phyloP scores from a whole-genome alignment of 2,113 vertebrate genomes.

The Numida meleagris region DNA sequence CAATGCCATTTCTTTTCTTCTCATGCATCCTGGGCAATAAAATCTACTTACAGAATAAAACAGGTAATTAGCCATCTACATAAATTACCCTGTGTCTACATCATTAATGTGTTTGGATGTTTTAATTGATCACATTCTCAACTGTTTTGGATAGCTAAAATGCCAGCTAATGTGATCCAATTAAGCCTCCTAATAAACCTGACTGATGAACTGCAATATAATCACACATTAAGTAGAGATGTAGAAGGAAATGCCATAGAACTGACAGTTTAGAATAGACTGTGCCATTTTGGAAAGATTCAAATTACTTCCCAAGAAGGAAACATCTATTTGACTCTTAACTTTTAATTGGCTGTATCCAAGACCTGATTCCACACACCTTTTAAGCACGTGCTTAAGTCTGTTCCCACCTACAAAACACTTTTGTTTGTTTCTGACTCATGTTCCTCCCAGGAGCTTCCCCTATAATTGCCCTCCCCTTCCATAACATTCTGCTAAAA shows the following conservation, averaged over 20 bases:
- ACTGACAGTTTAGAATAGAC: constrained; percentile 1
- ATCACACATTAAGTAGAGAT: constrained; percentile 22
- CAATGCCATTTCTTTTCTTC: background rate
- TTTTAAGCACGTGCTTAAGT: background rate
- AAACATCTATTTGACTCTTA: background rate
- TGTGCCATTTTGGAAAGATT: background rate
- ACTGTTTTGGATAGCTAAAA: constrained; percentile 31
- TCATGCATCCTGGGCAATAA: background rate
- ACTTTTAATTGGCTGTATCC: background rate
- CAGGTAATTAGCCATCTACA: constrained; percentile 46
- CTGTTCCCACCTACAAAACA: background rate
- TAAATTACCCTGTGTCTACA: constrained; percentile 20
- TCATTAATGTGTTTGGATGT: constrained; percentile 50
- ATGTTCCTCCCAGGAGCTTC: background rate
- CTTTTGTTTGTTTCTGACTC: background rate
- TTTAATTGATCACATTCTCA: constrained; percentile 55
- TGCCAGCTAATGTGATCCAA: constrained; percentile 59
- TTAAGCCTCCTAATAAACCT: constrained; percentile 62
- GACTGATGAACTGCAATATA: constrained; percentile 36
- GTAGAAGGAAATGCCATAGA: background rate
- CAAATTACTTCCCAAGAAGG: background rate
- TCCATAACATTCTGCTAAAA: background rate
- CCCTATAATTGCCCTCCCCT: background rate
- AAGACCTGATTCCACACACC: background rate
- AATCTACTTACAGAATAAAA: background rate